Evolutionary conservation across 2,888 invertebrate species (phyloP).

Genomic region (Cheilosia pagana): DNA sequence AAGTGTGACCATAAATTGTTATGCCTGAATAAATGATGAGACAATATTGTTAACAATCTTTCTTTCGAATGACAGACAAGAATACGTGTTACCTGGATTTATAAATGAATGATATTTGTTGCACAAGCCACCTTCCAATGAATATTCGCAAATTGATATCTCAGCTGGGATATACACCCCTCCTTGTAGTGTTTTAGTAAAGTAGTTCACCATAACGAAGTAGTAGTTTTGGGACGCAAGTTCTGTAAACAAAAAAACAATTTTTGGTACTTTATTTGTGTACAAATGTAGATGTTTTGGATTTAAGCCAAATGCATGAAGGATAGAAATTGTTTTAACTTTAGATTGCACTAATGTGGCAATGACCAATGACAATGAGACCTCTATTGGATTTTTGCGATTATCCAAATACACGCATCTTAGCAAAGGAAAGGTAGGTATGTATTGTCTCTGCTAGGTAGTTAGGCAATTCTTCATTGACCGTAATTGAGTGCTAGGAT

Average conservation of each 20-base stretch:
- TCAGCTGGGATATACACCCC: slow-evolving; percentile 84
- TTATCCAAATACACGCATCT: no score
- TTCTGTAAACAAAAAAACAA: slow-evolving; percentile 76
- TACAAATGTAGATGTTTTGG: no score
- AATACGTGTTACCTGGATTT: slow-evolving; percentile 81
- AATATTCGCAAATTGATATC: slow-evolving; percentile 84
- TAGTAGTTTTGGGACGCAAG: slow-evolving; percentile 78
- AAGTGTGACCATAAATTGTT: slow-evolving; percentile 83
- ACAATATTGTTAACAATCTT: background rate
- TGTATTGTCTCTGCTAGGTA: no score
- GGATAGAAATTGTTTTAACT: no score
- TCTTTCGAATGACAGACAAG: background rate
- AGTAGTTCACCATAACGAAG: slow-evolving; percentile 81
- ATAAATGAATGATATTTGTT: slow-evolving; percentile 82
- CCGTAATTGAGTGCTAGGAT: no score
- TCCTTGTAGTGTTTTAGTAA: slow-evolving; percentile 77
- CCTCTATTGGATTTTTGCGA: no score
- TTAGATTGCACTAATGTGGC: no score
- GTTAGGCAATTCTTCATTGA: no score
- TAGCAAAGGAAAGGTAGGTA: no score
- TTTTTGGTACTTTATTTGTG: no score
- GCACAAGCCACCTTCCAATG: slow-evolving; percentile 83
- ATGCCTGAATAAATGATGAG: slow-evolving; percentile 73
- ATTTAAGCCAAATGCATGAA: no score
- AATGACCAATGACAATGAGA: no score